Evolutionary conservation across 1,140 invertebrate genomes (phyloP), one percentile per base, ranked within the genome.

Genomic region (Hydropsyche tenuis): DNA sequence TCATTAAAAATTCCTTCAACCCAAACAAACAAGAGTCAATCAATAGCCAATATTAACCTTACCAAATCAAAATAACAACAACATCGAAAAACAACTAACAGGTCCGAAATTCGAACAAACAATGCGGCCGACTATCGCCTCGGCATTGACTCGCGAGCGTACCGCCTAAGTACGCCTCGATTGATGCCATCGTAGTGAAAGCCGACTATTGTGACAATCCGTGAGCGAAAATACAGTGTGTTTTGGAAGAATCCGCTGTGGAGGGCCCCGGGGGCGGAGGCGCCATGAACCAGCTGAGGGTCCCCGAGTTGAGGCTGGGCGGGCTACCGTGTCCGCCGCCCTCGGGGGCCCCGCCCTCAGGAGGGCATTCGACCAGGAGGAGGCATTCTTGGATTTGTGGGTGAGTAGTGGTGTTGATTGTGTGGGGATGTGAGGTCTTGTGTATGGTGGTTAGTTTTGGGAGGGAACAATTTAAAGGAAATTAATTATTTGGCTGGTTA

Each of bases 351-450:
- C 69, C 79, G 75, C n/a, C 78, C n/a, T 23, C 77, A 1, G 45
- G 16, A 73, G 45, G 78, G 78, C 16, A 77, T 16, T 23, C 43
- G 43, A 74, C 72, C 12, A 69, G 81, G 16, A 73, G 83, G 63
- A 75, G 83, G 60, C 83, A 84, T 73, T 83, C 82, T 51, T 84
- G 83, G 83, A 84, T 84, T 63, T 84, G 82, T 75, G 79, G 83
- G 77, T 78, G 64, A 78, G 75, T 78, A 20, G 16, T 46, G n/a
- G n/a, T n/a, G n/a, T n/a, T n/a, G n/a, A n/a, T n/a, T n/a, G n/a
- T n/a, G n/a, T n/a, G n/a, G n/a, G n/a, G n/a, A n/a, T n/a, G n/a
- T n/a, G n/a, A n/a, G n/a, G n/a, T n/a, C n/a, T n/a, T n/a, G n/a
- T n/a, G n/a, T n/a, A n/a, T n/a, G n/a, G n/a, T n/a, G n/a, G n/a